phyloP scores from a whole-genome alignment of 2,113 vertebrate species.

The Bubo scandiacus region DNA sequence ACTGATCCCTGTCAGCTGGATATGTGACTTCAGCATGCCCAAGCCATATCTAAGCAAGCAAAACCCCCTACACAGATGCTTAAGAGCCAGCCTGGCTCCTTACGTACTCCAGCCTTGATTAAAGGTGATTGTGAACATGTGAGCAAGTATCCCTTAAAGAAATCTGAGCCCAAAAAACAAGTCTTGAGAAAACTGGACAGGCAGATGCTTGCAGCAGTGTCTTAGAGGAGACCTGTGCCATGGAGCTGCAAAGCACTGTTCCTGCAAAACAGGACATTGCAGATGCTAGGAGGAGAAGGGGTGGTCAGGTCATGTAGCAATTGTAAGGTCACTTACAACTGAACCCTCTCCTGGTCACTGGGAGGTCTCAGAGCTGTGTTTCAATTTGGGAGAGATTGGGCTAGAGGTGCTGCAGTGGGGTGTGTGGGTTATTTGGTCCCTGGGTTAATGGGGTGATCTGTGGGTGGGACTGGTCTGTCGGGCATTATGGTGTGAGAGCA shows the following conservation, averaged over 20 bases:
- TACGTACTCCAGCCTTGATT: neutral
- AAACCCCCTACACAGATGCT: neutral
- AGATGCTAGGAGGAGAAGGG: neutral
- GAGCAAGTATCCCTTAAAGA: neutral
- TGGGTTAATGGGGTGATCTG: neutral
- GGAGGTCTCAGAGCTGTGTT: neutral
- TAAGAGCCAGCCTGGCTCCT: neutral
- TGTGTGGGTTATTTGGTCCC: neutral
- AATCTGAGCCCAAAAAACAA: neutral
- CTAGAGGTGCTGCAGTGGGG: neutral
- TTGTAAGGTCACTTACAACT: neutral
- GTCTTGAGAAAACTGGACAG: neutral
- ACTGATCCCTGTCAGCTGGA: neutral
- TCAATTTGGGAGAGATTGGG: neutral
- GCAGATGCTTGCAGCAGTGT: neutral
- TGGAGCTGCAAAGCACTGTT: neutral
- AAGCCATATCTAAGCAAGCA: neutral
- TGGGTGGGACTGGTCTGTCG: neutral
- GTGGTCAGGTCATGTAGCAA: accelerated
- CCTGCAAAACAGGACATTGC: neutral
- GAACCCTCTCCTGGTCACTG: neutral
- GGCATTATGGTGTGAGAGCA: neutral
- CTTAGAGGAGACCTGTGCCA: neutral
- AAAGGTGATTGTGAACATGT: neutral
- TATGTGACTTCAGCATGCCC: neutral